Conservation (phyloP, 2,888 invertebrate species). For the Oxyteleia sp. region DNA sequence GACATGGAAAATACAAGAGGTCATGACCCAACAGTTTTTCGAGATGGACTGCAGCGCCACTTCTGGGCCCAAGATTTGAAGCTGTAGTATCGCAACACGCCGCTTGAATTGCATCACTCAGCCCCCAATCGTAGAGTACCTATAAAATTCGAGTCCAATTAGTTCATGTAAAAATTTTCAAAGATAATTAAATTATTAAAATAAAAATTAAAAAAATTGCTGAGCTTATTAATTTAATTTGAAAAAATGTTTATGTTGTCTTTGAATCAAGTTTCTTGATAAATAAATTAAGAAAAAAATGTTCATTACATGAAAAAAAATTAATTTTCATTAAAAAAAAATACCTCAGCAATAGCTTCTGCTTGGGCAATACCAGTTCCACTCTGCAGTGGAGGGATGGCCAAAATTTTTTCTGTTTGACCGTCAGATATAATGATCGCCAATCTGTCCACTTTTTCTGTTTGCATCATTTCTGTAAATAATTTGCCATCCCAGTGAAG, state of each 20-base stretch:
- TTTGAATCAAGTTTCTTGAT: neutral
- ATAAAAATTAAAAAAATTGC: too few species aligned
- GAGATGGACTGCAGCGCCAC: slow-evolving; percentile 13
- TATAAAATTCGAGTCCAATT: neutral
- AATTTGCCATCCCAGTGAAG: slow-evolving; percentile 45
- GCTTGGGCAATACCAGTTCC: slow-evolving; percentile 51
- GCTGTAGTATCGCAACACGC: slow-evolving; percentile 21
- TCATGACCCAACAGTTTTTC: slow-evolving; percentile 16
- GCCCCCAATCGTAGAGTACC: slow-evolving; percentile 18
- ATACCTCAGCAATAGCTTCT: slow-evolving; percentile 48
- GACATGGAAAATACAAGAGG: slow-evolving; percentile 72
- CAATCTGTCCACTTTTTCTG: slow-evolving; percentile 46
- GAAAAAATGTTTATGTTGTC: too few species aligned
- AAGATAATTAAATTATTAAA: too few species aligned
- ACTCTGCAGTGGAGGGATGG: slow-evolving; percentile 48
- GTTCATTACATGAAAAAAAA: neutral
- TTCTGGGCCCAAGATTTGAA: slow-evolving; percentile 6
- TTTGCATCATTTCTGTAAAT: slow-evolving; percentile 13
- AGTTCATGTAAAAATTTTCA: too few species aligned
- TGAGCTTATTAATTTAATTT: too few species aligned
- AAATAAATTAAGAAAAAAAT: neutral
- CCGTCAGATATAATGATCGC: slow-evolving; percentile 35
- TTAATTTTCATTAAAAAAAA: neutral
- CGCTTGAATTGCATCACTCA: slow-evolving; percentile 1
- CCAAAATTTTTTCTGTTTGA: slow-evolving; percentile 25